These are phyloP conservation scores for Rynchops niger DNA, from an alignment of 2,113 vertebrate species.

Conservation along the genomic window DNA sequence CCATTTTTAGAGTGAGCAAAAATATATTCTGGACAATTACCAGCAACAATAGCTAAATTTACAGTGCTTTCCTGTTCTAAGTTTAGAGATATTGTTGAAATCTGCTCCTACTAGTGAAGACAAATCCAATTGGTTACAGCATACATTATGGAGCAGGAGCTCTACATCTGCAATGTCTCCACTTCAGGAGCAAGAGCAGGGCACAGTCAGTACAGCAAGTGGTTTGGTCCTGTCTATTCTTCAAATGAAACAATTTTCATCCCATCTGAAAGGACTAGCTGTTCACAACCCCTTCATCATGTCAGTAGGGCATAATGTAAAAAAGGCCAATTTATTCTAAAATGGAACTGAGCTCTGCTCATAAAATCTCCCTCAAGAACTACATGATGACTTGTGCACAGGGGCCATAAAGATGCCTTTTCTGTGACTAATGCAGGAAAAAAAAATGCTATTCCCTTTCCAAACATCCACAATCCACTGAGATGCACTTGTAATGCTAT, in stretches of 20 bases:
- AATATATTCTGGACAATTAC: conserved; percentile 8
- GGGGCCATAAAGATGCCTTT: conserved; percentile 29
- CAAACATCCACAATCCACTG: background rate
- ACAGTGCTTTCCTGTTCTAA: background rate
- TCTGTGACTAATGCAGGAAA: conserved; percentile 14
- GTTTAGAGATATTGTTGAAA: conserved; percentile 11
- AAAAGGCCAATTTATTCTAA: background rate
- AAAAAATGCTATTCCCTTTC: background rate
- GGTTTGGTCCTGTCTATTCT: background rate
- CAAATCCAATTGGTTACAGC: background rate
- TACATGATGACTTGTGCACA: conserved; percentile 25
- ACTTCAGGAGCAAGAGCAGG: background rate
- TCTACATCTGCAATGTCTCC: background rate
- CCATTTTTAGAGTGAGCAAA: conserved; percentile 18
- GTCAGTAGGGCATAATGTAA: background rate
- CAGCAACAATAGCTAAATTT: conserved; percentile 24
- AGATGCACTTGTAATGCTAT: background rate
- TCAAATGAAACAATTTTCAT: background rate
- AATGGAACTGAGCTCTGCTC: background rate
- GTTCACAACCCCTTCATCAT: conserved; percentile 17
- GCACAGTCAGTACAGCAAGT: background rate
- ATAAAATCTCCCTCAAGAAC: conserved; percentile 24
- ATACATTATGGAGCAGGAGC: background rate
- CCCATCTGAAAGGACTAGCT: background rate
- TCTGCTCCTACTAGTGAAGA: background rate